Base-by-base conservation (phyloP, 2,797 vertebrate species). In the Psittacula echo region DNA sequence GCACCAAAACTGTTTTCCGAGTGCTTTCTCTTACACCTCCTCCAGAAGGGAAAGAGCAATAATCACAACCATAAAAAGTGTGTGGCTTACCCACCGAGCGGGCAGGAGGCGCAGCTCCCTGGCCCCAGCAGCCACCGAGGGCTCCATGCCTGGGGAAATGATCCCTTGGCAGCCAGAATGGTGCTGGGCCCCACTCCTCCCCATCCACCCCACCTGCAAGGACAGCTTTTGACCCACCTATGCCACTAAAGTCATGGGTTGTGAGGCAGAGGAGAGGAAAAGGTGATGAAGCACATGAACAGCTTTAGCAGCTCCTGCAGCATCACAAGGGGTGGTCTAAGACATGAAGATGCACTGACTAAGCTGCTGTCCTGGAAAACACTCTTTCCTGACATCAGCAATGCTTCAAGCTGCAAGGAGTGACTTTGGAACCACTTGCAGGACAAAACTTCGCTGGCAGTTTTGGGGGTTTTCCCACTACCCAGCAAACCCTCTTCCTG, bases 11-110 rank as follows among this genome's bases (percentile, higher is more conserved):
- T n/a, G 45, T 64, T 90, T 93, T 50, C 68, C 11, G 56, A 94
- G 78, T 66, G 70, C 88, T 92, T 82, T 78, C 91, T 94, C 93
- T 93, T 41, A 78, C 87, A 65, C 53, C 87, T 91, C 67, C 78
- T 89, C 86, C 90, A 80, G 81, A 80, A 90, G 60, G 37, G 45
- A 77, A 87, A 50, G 60, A 71, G 56, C 2, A 8, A 91, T 82
- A 93, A 95, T 83, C 81, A 58, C 68, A 87, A 27, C 51, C 84
- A 85, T 82, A 45, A 62, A 82, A 76, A 41, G 16, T 3, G 0
- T 2, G 84, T 11, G 19, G 30, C 58, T 72, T 62, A 30, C 61
- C 72, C 72, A 26, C 73, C 30, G 21, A 22, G 1, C 0, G 1
- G 81, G 62, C 62, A 62, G 32, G 66, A 4, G 0, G 70, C 37